Base-by-base conservation (phyloP, 2,888 invertebrate genomes). In the Caprella mutica region DNA sequence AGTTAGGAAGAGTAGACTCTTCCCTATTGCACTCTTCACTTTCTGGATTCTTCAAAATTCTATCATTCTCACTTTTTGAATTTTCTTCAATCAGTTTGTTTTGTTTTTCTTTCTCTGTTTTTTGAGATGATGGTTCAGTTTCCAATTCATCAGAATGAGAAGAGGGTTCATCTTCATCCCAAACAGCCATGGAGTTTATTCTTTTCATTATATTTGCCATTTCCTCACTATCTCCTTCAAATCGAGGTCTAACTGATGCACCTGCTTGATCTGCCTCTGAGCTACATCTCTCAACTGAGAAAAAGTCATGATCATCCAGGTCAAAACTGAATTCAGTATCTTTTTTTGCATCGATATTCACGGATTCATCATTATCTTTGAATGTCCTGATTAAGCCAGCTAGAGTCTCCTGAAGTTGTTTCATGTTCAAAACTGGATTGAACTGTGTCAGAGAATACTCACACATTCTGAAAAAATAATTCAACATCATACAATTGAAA, bases 361-460 rank as follows among this genome's bases (percentile, higher is more conserved):
- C 4, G 14, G 21, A 21, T 43, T 43, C 43, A 23, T 21, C 43
- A 19, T 21, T n/a, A 21, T 24, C 21, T 23, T n/a, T 43, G 21
- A 6, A 21, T 17, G 21, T 24, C 21, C 24, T 43, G 0, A 85
- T 72, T 55, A 82, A 75, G 68, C 79, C 77, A 69, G 83, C 83
- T 5, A 86, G 71, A 69, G 85, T 85, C 72, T 87, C 86, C 59
- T 80, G 73, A 51, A 85, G 71, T 69, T 85, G 82, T 62, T 79
- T 80, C 61, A 75, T 76, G 68, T 88, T 86, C 5, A 87, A 77
- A 48, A 80, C 77, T 27, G 81, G 78, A 70, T 86, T 84, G 71
- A 79, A 87, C 55, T 77, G 75, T 27, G 72, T 72, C 3, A 77
- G 64, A 24, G 77, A 73, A 66, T 77, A 75, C 59, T 78, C 77